These are phyloP conservation scores for Drosophila funebris DNA, from an alignment of 1,140 invertebrate species.

Conservation along the genomic window DNA sequence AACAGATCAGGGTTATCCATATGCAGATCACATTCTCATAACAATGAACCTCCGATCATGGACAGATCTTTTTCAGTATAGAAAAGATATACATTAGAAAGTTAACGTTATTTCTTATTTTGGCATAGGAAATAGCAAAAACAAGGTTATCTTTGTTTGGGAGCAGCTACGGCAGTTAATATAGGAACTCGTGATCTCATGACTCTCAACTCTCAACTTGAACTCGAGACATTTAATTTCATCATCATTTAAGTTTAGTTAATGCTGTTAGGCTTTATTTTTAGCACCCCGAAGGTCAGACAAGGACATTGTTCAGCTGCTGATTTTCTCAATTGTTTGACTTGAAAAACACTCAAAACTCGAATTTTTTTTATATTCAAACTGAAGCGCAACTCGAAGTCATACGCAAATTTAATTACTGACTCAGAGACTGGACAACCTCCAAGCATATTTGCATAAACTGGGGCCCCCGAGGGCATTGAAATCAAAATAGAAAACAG, in stretches of 20 bases:
- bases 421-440: slow-evolving; percentile 43
- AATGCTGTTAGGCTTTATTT: slow-evolving; percentile 10
- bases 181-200: slow-evolving; percentile 18
- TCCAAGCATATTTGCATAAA: background rate
- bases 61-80: slow-evolving; percentile 10
- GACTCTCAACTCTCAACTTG: slow-evolving; percentile 7
- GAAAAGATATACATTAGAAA: slow-evolving; percentile 31
- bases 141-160: slow-evolving; percentile 20
- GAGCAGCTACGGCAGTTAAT: background rate
- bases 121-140: slow-evolving; percentile 17
- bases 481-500: slow-evolving; percentile 15
- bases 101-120: slow-evolving; percentile 19
- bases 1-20: slow-evolving; percentile 17
- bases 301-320: slow-evolving; percentile 38
- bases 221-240: background rate
- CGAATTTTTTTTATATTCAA: slow-evolving; percentile 3
- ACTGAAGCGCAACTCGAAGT: slow-evolving; percentile 42
- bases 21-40: slow-evolving; percentile 29
- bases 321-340: slow-evolving; percentile 37
- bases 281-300: slow-evolving; percentile 36
- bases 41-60: slow-evolving; percentile 36
- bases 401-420: slow-evolving; percentile 69
- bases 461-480: slow-evolving; percentile 10
- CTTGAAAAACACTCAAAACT: slow-evolving; percentile 31
- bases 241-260: slow-evolving; percentile 26